Base-by-base conservation (phyloP, 1,140 invertebrate species). In the Bombus pyrosoma region DNA sequence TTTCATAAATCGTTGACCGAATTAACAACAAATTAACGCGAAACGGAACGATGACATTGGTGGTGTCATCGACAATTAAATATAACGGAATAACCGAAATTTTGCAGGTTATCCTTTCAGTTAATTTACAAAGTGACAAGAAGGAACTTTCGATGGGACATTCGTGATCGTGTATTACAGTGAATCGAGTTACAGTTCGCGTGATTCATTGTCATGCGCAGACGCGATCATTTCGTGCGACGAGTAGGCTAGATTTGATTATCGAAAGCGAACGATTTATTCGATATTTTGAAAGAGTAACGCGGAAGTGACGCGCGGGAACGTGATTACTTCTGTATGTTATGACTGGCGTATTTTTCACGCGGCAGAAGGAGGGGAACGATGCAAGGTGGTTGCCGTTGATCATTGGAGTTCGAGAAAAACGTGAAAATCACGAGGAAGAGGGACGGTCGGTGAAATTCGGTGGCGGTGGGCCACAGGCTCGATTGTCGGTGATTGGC, bases 341-440 rank as follows among this genome's bases (percentile, higher is more conserved):
- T 94, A 94, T 94, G 94, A 91, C 89, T 74, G 90, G 91, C 83
- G 88, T 83, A 85, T 90, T 87, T 87, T 86, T 81, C 82, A 88
- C 91, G 81, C 91, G 91, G 85, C 88, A 86, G 88, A 93, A 91
- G 80, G 86, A 78, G 85, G 89, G 69, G 57, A 80, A 89, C 59
- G 92, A 93, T 90, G 93, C 75, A 47, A 90, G 91, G 89, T 90
- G 92, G 92, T 86, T 91, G 84, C 71, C 90, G 76, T 86, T 93
- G 83, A 92, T 84, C 76, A 59, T 90, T 15, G 89, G 91, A 32
- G 84, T n/a, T 15, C 59, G 80, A 34, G 86, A 85, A 34, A 87
- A 83, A 39, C 77, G 86, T 64, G 81, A 80, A 59, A 75, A 77
- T 34, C 62, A 28, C 18, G 84, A 64, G 32, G 77, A 78, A 39